Conservation (phyloP, 2,797 vertebrate genomes). For the Huso huso region DNA sequence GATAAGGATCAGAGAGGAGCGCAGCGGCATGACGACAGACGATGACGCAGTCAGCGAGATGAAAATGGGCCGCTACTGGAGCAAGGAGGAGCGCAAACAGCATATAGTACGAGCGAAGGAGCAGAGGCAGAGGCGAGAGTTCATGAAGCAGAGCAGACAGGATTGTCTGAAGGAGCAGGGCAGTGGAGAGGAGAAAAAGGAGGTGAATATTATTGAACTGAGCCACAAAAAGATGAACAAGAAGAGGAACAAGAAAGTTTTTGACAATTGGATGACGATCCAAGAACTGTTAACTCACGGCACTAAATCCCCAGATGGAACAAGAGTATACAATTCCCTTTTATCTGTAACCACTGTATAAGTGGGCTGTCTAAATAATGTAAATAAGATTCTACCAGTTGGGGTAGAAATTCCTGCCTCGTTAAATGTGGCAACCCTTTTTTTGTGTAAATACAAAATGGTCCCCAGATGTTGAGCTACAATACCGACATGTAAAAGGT, state of each 20-base stretch:
- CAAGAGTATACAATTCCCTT: constrained; percentile 87
- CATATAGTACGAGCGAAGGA: constrained; percentile 82
- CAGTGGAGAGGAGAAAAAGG: constrained; percentile 69
- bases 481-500: constrained; percentile 38
- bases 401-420: constrained; percentile 78
- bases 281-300: constrained; percentile 97
- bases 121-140: constrained; percentile 79
- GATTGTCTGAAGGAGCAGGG: constrained; percentile 78
- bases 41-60: constrained; percentile 90
- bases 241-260: constrained; percentile 93
- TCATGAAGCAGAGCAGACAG: constrained; percentile 90
- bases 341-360: constrained; percentile 96
- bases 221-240: constrained; percentile 99
- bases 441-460: constrained; percentile 70
- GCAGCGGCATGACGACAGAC: constrained; percentile 90
- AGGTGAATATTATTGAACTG: constrained; percentile 92
- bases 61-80: constrained; percentile 98
- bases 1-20: constrained; percentile 88
- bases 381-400: constrained; percentile 69
- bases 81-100: constrained; percentile 92
- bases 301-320: constrained; percentile 86
- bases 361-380: constrained; percentile 46
- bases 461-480: constrained; percentile 47
- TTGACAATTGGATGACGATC: constrained; percentile 99
- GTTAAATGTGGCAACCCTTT: constrained; percentile 78